phyloP scores from a whole-genome alignment of 2,888 invertebrate genomes.

The Chloroclystis v-ata region DNA sequence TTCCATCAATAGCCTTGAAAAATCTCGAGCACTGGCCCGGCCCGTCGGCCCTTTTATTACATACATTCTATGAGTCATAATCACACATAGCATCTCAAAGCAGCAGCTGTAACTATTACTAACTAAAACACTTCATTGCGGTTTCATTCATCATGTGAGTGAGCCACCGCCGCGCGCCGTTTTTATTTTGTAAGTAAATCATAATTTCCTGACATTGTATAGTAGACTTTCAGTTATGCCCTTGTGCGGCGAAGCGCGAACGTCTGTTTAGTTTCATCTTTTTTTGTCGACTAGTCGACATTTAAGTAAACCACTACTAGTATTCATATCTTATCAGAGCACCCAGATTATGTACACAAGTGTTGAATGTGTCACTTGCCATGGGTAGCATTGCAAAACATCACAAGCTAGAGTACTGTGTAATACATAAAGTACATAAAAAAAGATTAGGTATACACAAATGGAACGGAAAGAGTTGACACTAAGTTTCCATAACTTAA shows the following conservation, averaged over 20 bases:
- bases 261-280: constrained; percentile 18
- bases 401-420: constrained; percentile 47
- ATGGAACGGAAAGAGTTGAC: constrained; percentile 70
- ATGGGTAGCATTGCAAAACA: constrained; percentile 63
- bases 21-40: not conserved
- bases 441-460: constrained; percentile 43
- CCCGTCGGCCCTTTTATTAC: not conserved
- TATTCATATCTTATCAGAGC: constrained; percentile 61
- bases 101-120: too few species aligned
- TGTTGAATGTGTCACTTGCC: constrained; percentile 59
- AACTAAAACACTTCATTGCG: not conserved
- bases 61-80: not conserved
- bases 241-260: constrained; percentile 29
- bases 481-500: constrained; percentile 72
- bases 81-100: not conserved
- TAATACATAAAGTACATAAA: constrained; percentile 34
- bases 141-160: constrained; percentile 8
- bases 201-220: constrained; percentile 19
- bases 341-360: constrained; percentile 71
- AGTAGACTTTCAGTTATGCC: constrained; percentile 24
- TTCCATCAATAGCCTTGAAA: too few species aligned
- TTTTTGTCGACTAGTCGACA: constrained; percentile 13
- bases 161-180: not conserved
- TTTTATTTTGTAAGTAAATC: constrained; percentile 13
- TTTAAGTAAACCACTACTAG: constrained; percentile 36